Evolutionary conservation across 1,140 invertebrate genomes (phyloP).

Genomic region (Drosophila saltans): DNA sequence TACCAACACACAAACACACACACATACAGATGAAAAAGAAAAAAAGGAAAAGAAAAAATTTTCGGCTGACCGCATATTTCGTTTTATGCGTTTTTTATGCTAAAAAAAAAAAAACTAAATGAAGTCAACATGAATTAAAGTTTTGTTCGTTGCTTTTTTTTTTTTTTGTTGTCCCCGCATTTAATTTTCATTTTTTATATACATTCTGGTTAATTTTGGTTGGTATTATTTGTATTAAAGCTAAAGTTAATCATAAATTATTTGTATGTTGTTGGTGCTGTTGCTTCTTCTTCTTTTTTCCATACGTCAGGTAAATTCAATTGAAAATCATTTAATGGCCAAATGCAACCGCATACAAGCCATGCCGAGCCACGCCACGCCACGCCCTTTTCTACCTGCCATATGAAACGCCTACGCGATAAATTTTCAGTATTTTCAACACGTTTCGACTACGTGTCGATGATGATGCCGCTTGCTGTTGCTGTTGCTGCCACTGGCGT

Average conservation of each 20-base stretch:
- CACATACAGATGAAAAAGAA: not conserved
- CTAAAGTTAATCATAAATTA: constrained; percentile 70
- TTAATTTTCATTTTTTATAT: not conserved
- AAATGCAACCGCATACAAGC: constrained; percentile 49
- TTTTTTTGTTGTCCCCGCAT: not conserved
- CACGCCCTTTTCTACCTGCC: not conserved
- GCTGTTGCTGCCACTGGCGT: not conserved
- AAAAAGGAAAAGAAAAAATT: constrained; percentile 10
- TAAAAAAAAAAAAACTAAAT: constrained; percentile 59
- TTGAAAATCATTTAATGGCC: constrained; percentile 73
- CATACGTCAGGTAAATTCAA: constrained; percentile 56
- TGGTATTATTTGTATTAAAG: constrained; percentile 11
- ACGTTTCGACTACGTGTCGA: constrained; percentile 72
- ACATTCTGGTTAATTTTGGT: not conserved
- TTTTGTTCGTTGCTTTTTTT: constrained; percentile 30
- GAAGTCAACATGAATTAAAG: constrained; percentile 57
- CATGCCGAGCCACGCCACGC: not conserved
- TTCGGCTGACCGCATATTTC: constrained; percentile 35
- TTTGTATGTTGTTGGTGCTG: constrained; percentile 19
- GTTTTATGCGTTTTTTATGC: constrained; percentile 74
- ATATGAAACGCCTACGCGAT: constrained; percentile 29
- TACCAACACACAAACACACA: not conserved
- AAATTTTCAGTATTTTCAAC: constrained; percentile 63
- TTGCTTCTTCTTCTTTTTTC: constrained; percentile 32
- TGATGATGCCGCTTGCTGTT: constrained; percentile 14